These are phyloP conservation scores for Drosophila paracracens DNA, from an alignment of 2,888 invertebrate genomes.

Conservation along the genomic window DNA sequence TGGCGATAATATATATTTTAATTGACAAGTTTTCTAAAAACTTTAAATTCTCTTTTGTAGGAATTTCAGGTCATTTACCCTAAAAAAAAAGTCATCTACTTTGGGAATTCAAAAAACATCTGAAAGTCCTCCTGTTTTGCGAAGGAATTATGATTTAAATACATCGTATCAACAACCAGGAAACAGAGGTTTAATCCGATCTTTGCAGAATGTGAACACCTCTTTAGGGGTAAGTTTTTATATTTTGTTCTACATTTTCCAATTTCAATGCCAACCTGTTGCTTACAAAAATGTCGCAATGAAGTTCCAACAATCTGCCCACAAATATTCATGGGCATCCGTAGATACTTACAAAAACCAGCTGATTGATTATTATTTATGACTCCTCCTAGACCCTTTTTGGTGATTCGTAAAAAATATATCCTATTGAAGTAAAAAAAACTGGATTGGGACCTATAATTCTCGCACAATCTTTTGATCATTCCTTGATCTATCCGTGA, in stretches of 20 bases:
- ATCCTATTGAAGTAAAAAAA: neutral
- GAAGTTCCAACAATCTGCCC: neutral
- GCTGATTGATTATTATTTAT: neutral
- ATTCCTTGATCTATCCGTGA: neutral
- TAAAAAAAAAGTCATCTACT: conserved; percentile 84
- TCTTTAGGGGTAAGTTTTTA: conserved; percentile 64
- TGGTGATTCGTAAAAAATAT: neutral
- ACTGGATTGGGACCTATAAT: neutral
- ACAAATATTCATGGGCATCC: neutral
- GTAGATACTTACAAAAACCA: neutral
- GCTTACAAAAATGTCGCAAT: neutral
- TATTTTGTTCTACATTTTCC: neutral
- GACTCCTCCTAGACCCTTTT: neutral
- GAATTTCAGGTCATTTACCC: conserved; percentile 83
- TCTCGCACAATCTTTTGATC: neutral
- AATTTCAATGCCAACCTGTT: neutral
- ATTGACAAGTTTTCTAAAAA: neutral
- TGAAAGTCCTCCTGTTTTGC: conserved; percentile 83
- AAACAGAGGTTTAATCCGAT: conserved; percentile 69
- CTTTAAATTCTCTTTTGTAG: conserved; percentile 52
- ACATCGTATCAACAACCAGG: conserved; percentile 36
- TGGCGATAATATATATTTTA: neutral
- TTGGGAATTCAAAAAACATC: conserved; percentile 85
- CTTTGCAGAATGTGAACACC: conserved; percentile 80
- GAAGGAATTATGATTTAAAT: conserved; percentile 52